Conservation (phyloP, 2,888 invertebrate species). For the Marasmarcha lunaedactyla region DNA sequence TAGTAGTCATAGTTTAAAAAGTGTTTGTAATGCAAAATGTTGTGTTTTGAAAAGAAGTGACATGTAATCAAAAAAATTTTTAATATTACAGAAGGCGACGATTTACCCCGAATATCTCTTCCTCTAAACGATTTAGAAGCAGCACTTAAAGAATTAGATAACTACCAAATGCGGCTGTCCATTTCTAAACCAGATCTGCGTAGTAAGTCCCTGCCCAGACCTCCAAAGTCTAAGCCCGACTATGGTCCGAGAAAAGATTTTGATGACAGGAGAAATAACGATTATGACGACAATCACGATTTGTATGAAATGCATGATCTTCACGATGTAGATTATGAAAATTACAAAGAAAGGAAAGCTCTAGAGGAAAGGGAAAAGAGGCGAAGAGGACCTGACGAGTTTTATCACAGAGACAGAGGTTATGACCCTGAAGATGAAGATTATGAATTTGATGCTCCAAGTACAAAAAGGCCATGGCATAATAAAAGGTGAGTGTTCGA, state of each 20-base stretch:
- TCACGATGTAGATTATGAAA: constrained; percentile 53
- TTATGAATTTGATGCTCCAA: constrained; percentile 44
- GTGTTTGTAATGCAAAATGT: too few species aligned
- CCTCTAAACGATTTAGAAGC: constrained; percentile 57
- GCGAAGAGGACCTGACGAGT: constrained; percentile 29
- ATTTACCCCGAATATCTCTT: constrained; percentile 55
- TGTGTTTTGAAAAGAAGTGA: too few species aligned
- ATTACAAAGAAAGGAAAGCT: constrained; percentile 60
- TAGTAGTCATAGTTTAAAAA: too few species aligned
- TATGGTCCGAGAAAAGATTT: constrained; percentile 40
- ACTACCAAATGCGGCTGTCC: constrained; percentile 38
- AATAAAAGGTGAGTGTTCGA: constrained; percentile 34
- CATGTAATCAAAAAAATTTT: too few species aligned
- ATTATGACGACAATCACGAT: constrained; percentile 32
- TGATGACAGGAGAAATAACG: constrained; percentile 33
- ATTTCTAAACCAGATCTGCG: constrained; percentile 38
- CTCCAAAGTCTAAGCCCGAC: constrained; percentile 37
- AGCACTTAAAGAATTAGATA: constrained; percentile 48
- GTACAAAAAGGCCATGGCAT: constrained; percentile 25
- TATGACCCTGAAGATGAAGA: constrained; percentile 60
- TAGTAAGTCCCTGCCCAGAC: constrained; percentile 53
- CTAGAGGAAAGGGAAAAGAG: constrained; percentile 32
- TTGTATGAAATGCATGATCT: constrained; percentile 54
- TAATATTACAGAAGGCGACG: constrained; percentile 23
- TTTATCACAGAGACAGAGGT: constrained; percentile 33